These are phyloP conservation scores for Alsophila aescularia DNA, from an alignment of 2,888 invertebrate species.

Conservation along the genomic window DNA sequence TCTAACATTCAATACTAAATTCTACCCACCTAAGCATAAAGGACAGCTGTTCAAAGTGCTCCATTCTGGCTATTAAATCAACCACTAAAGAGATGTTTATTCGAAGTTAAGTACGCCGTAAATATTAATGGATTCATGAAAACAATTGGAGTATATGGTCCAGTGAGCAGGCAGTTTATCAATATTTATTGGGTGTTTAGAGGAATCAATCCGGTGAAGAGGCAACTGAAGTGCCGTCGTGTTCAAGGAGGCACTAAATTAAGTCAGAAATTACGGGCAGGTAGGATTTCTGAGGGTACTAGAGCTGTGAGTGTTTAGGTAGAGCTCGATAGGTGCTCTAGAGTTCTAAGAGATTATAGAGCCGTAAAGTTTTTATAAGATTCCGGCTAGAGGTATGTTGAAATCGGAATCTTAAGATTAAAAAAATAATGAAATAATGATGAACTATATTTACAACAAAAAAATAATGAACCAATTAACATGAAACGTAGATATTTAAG, in stretches of 20 bases:
- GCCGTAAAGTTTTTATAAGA: too few relatives aligned
- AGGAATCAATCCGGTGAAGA: constrained; percentile 14
- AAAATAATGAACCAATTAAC: too few relatives aligned
- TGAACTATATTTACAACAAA: too few relatives aligned
- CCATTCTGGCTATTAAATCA: constrained; percentile 34
- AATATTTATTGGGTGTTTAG: constrained; percentile 44
- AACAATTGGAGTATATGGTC: constrained; percentile 44
- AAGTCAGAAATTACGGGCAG: not conserved
- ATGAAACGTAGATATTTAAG: too few relatives aligned
- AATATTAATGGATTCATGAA: constrained; percentile 43
- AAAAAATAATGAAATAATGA: too few relatives aligned
- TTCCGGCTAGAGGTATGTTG: too few relatives aligned
- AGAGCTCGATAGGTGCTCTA: too few relatives aligned
- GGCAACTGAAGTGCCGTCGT: constrained; percentile 1
- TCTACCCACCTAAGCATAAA: not conserved
- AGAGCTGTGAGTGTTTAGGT: not conserved
- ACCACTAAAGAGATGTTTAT: constrained; percentile 36
- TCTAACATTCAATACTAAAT: constrained; percentile 5
- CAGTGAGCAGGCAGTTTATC: constrained; percentile 39
- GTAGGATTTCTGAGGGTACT: not conserved
- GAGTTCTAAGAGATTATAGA: too few relatives aligned
- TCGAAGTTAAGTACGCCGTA: constrained; percentile 42
- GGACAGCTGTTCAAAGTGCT: constrained; percentile 22
- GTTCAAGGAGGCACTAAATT: not conserved
- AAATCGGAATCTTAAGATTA: too few relatives aligned